Conservation (phyloP, 2,113 vertebrate genomes). For the Urocitellus parryii region DNA sequence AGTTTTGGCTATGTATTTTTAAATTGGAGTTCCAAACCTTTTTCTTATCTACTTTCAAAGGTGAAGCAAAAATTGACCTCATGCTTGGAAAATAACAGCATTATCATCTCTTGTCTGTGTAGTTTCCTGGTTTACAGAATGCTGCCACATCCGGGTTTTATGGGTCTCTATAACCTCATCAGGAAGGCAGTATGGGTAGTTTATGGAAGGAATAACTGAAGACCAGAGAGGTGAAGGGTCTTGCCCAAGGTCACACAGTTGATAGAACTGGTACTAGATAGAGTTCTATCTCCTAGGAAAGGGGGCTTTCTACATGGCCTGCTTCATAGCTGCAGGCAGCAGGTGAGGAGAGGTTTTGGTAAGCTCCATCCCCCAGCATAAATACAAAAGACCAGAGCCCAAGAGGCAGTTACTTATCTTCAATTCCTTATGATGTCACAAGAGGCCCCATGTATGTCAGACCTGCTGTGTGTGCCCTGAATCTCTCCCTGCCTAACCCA, state of each 20-base stretch:
- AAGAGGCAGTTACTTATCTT: neutral
- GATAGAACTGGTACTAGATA: neutral
- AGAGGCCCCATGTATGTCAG: neutral
- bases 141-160: slow-evolving; percentile 57
- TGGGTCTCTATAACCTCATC: slow-evolving; percentile 40
- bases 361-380: neutral
- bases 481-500: neutral
- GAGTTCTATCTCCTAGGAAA: slow-evolving; percentile 39
- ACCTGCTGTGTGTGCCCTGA: neutral
- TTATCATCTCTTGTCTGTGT: slow-evolving; percentile 47
- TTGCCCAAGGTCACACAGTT: slow-evolving; percentile 9
- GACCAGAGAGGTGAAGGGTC: slow-evolving; percentile 37
- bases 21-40: neutral
- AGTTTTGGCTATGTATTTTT: slow-evolving; percentile 11
- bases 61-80: neutral
- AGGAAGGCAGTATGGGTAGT: neutral
- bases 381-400: neutral
- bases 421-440: neutral
- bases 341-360: neutral
- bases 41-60: slow-evolving; percentile 40
- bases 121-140: slow-evolving; percentile 64
- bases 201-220: slow-evolving; percentile 46
- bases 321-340: neutral
- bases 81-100: neutral
- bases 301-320: neutral